These are phyloP conservation scores for Flabesymbios commensalis DNA, from an alignment of 2,888 invertebrate genomes.

Conservation along the genomic window DNA sequence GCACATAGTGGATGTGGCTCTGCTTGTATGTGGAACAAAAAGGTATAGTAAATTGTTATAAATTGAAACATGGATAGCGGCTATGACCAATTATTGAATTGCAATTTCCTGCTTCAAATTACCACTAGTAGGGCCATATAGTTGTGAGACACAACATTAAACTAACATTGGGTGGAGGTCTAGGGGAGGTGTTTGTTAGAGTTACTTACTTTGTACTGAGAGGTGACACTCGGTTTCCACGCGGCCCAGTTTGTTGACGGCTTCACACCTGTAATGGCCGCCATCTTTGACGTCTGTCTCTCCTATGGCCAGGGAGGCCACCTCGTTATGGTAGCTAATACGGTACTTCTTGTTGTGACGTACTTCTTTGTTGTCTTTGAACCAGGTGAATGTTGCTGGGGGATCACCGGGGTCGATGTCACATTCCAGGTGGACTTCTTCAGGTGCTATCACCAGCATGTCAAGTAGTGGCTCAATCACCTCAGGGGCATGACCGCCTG, in stretches of 20 bases:
- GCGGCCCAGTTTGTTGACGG: slow-evolving; percentile 54
- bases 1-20: too few species aligned
- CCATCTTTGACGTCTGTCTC: slow-evolving; percentile 52
- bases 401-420: slow-evolving; percentile 32
- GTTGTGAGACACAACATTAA: too few species aligned
- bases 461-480: slow-evolving; percentile 33
- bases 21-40: too few species aligned
- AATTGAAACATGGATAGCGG: too few species aligned
- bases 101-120: too few species aligned
- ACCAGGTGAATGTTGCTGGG: slow-evolving; percentile 46
- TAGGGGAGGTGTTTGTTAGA: too few species aligned
- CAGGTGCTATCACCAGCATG: slow-evolving; percentile 26
- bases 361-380: slow-evolving; percentile 69
- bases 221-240: slow-evolving; percentile 54
- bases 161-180: too few species aligned
- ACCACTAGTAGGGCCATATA: too few species aligned
- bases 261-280: slow-evolving; percentile 52
- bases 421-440: slow-evolving; percentile 30
- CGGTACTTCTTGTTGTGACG: slow-evolving; percentile 62
- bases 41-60: too few species aligned
- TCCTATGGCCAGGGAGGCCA: slow-evolving; percentile 69
- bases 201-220: slow-evolving; percentile 51
- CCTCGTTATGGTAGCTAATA: slow-evolving; percentile 67
- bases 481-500: slow-evolving; percentile 52
- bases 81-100: too few species aligned